Conservation (phyloP, 2,113 vertebrate genomes). For the Passer montanus region DNA sequence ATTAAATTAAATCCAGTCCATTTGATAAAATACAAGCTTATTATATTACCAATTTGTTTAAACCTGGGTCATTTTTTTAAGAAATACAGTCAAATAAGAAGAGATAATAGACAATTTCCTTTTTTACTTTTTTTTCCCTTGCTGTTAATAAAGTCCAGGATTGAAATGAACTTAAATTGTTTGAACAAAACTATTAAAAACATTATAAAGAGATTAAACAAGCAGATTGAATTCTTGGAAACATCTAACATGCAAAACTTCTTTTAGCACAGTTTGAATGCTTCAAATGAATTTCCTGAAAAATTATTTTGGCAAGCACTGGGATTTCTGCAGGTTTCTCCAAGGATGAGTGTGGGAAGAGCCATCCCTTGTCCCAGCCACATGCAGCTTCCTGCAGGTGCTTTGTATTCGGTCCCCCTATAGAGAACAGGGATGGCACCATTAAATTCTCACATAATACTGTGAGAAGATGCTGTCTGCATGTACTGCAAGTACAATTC, state of each 20-base stretch:
- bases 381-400: background rate
- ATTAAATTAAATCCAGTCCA: constrained; percentile 51
- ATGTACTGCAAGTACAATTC: background rate
- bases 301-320: constrained; percentile 14
- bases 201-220: constrained; percentile 57
- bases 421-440: background rate
- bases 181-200: constrained; percentile 50
- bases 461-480: background rate
- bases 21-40: constrained; percentile 53
- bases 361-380: background rate
- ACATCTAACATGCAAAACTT: constrained; percentile 58
- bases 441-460: background rate
- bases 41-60: constrained; percentile 9
- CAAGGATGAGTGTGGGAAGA: background rate
- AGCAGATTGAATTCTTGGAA: constrained; percentile 50
- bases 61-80: background rate
- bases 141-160: constrained; percentile 56
- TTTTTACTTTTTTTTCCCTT: background rate
- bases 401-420: background rate
- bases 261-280: background rate
- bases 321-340: background rate
- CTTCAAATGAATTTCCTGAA: background rate
- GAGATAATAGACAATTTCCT: constrained; percentile 4
- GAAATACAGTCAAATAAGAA: constrained; percentile 58
- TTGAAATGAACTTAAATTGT: constrained; percentile 31